Conservation (phyloP, 2,888 invertebrate genomes). For the Esperia sulphurella region DNA sequence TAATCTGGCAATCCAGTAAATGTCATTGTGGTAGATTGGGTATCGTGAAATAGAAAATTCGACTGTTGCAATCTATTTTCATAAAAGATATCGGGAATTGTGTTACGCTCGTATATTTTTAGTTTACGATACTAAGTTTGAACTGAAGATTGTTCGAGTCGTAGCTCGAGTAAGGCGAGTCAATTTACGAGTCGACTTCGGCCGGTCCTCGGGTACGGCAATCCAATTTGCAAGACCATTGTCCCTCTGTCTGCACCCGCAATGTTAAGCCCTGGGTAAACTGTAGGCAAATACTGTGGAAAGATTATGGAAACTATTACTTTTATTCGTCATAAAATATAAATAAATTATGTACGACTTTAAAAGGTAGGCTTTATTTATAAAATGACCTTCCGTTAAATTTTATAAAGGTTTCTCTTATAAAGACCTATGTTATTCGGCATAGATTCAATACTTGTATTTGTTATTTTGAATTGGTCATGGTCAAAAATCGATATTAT, state of each 20-base stretch:
- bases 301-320: neutral
- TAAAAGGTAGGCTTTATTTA: no score
- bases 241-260: slow-evolving; percentile 43
- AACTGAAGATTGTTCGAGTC: slow-evolving; percentile 27
- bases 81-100: no score
- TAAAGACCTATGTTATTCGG: no score
- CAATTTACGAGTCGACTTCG: slow-evolving; percentile 56
- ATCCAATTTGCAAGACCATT: slow-evolving; percentile 71
- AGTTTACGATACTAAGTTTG: neutral
- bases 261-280: slow-evolving; percentile 8
- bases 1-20: no score
- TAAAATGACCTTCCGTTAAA: no score
- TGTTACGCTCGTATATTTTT: neutral
- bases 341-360: no score
- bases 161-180: slow-evolving; percentile 39
- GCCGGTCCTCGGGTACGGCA: slow-evolving; percentile 47
- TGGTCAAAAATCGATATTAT: no score
- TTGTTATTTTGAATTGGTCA: no score
- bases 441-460: no score
- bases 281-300: neutral
- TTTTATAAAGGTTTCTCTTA: no score
- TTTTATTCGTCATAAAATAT: no score
- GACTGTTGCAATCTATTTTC: neutral
- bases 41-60: neutral
- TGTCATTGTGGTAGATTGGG: neutral